phyloP scores from a whole-genome alignment of 2,888 invertebrate genomes.

The Plagodis pulveraria region DNA sequence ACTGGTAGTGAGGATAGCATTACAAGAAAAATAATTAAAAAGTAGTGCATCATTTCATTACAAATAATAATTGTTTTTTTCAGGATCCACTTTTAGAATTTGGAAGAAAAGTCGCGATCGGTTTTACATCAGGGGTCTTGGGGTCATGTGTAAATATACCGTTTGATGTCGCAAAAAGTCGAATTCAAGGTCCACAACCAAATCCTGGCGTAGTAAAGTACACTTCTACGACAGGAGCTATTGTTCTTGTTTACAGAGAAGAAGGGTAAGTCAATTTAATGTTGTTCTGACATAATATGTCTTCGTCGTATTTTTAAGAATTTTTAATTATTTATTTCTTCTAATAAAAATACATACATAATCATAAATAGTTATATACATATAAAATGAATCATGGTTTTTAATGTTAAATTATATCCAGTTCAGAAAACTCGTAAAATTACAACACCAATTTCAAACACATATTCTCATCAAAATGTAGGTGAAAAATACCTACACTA shows the following conservation, averaged over 20 bases:
- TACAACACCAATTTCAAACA: too few relatives aligned
- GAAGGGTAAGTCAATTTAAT: constrained; percentile 89
- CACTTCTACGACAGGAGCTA: constrained; percentile 89
- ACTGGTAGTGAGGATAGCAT: neutral
- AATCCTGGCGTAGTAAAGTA: constrained; percentile 90
- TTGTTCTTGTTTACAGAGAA: constrained; percentile 90
- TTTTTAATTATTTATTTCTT: too few relatives aligned
- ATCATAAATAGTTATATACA: too few relatives aligned
- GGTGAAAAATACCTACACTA: neutral
- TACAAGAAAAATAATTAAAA: too few relatives aligned
- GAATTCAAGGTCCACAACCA: constrained; percentile 97
- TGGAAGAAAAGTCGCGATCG: constrained; percentile 90
- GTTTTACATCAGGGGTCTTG: constrained; percentile 94
- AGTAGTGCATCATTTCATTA: neutral
- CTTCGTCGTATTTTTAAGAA: too few relatives aligned
- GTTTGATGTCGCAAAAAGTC: constrained; percentile 97
- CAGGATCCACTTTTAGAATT: constrained; percentile 90
- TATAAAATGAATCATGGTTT: too few relatives aligned
- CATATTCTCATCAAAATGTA: neutral
- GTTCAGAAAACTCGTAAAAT: too few relatives aligned
- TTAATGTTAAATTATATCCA: too few relatives aligned
- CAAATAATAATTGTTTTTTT: constrained; percentile 1
- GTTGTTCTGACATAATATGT: too few relatives aligned
- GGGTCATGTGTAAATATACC: constrained; percentile 96
- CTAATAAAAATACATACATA: too few relatives aligned